A percentile compares a stretch with the other conserved stretches of the same genome.
These are phyloP conservation scores for Cynocephalus volans DNA, from an alignment of 2,113 vertebrate genomes.

Conservation along the genomic window DNA sequence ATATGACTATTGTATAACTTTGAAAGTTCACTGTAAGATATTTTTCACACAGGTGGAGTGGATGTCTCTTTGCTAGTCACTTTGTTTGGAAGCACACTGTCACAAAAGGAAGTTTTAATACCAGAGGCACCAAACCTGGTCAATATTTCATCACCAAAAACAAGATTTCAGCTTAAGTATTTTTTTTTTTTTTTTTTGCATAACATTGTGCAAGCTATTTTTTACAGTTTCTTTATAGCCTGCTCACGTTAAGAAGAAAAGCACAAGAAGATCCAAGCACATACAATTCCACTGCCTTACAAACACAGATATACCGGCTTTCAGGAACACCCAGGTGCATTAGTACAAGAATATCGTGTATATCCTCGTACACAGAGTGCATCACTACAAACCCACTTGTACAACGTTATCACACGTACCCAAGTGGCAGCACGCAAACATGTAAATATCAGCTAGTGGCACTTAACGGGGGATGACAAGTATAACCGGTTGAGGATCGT, in stretches of 20 bases:
- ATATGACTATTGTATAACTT: not conserved
- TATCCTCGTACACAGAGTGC: not conserved
- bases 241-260: not conserved
- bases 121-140: not conserved
- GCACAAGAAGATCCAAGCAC: not conserved
- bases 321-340: not conserved
- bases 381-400: not conserved
- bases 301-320: not conserved
- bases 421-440: not conserved
- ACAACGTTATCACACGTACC: not conserved
- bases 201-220: not conserved
- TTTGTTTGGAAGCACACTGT: not conserved
- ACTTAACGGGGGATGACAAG: not conserved
- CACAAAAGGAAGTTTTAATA: not conserved
- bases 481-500: not conserved
- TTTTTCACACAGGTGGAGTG: not conserved
- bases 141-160: not conserved
- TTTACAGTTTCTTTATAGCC: not conserved
- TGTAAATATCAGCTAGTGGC: not conserved
- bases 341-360: too few relatives aligned
- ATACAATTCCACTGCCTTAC: not conserved
- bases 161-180: not conserved
- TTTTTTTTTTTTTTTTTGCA: not conserved
- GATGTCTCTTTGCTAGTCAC: not conserved
- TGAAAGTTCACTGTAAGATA: not conserved